phyloP scores from a whole-genome alignment of 2,888 invertebrate species.

The Ptilodon capucinus region DNA sequence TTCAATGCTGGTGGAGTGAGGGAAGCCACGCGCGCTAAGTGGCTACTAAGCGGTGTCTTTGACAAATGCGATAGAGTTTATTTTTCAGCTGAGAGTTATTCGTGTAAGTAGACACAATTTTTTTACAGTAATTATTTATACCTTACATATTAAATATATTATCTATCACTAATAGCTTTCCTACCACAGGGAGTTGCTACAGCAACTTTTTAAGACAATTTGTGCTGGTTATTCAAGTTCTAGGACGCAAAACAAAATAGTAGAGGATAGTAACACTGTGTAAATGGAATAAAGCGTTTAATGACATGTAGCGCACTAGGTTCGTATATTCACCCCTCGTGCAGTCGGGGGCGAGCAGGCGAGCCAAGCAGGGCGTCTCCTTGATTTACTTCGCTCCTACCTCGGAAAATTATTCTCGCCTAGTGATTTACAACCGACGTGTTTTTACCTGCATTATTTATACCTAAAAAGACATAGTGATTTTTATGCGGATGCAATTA shows the following conservation, averaged over 20 bases:
- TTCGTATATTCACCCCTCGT: conserved; percentile 22
- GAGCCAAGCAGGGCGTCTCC: conserved; percentile 18
- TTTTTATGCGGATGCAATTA: conserved; percentile 13
- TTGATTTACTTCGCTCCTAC: conserved; percentile 47
- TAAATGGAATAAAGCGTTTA: conserved; percentile 39
- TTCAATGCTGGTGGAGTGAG: conserved; percentile 25
- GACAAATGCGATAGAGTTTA: neutral
- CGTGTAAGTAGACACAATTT: neutral
- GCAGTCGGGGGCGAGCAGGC: conserved; percentile 3
- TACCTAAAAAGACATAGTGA: conserved; percentile 17
- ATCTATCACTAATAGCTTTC: too few species aligned
- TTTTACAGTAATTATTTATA: too few species aligned
- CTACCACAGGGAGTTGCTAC: too few species aligned
- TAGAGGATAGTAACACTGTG: conserved; percentile 21
- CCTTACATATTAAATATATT: too few species aligned
- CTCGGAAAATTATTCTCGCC: conserved; percentile 63
- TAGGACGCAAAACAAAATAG: too few species aligned
- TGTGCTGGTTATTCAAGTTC: too few species aligned
- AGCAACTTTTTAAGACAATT: too few species aligned
- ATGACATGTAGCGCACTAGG: conserved; percentile 19
- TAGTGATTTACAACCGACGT: conserved; percentile 62
- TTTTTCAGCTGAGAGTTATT: neutral
- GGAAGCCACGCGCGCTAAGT: neutral
- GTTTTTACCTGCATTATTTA: conserved; percentile 60
- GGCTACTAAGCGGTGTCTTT: conserved; percentile 2